Evolutionary conservation across 1,140 invertebrate species (phyloP), one percentile per base, ranked within the genome.

Genomic region (Cydia splendana): DNA sequence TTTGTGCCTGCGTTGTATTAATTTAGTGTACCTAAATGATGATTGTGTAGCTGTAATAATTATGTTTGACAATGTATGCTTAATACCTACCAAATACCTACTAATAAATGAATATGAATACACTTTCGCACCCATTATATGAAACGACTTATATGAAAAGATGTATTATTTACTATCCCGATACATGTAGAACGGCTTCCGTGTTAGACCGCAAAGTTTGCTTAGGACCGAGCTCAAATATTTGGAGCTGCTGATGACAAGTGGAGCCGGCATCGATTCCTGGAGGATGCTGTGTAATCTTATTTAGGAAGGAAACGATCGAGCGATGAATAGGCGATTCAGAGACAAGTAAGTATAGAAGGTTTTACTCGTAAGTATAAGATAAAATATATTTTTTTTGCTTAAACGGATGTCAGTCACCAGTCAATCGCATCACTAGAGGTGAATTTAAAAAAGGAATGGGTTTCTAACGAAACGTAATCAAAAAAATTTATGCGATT

Each of bases 151-250:
- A n/a, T 15, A 34, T 34, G 13, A 69, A 38, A 15, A 34, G 13
- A n/a, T 28, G 5, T 24, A 65, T 13, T 13, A 69, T 28, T 34
- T 69, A n/a, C 28, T 6, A 30, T 18, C 13, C 9, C 3, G 7
- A 65, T 30, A 30, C 65, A 30, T 0, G 13, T 65, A 0, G 13
- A 10, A 15, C 28, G 12, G 28, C 9, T 65, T 13, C 30, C 13
- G 9, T 15, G 28, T 38, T 30, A 15, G 13, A 13, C 62, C 24
- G 65, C 62, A 24, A 34, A n/a, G 13, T 28, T 30, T 87, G 78
- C 75, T 86, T 84, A 87, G 87, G 87, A 88, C 79, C 71, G 78
- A 45, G 76, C 75, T 77, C 81, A 78, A 78, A 80, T 69, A 81
- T 62, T 62, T 62, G 80, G 79, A 80, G 81, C 84, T 82, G 53